These are phyloP conservation scores for Peucedramus taeniatus DNA, from an alignment of 2,113 vertebrate genomes.

Conservation along the genomic window DNA sequence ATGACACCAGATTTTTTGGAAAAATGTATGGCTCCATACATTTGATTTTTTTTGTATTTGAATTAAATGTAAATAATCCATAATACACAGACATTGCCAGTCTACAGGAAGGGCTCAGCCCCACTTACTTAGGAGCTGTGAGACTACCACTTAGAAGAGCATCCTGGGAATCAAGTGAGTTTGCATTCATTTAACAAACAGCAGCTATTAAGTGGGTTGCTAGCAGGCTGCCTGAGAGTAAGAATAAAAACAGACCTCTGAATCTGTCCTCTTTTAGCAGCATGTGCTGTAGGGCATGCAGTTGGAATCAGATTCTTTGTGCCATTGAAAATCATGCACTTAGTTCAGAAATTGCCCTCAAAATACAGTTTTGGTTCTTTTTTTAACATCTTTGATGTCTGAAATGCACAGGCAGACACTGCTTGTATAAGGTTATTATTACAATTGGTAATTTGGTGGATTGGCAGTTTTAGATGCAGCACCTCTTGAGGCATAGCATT, in stretches of 20 bases:
- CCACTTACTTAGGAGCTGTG: not conserved
- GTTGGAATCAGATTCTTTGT: conserved; percentile 53
- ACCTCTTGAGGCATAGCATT: not conserved
- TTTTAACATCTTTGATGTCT: conserved; percentile 50
- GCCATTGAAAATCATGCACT: conserved; percentile 51
- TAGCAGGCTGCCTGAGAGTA: conserved; percentile 41
- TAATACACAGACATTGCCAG: not conserved
- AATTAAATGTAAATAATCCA: not conserved
- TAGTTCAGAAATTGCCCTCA: conserved; percentile 60
- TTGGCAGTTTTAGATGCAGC: conserved; percentile 45
- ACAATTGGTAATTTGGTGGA: conserved; percentile 35
- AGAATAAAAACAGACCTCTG: conserved; percentile 22
- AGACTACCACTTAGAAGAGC: conserved; percentile 38
- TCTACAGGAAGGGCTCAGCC: not conserved
- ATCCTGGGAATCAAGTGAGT: not conserved
- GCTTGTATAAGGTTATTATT: conserved; percentile 38
- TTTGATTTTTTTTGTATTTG: not conserved
- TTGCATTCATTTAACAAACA: conserved; percentile 57
- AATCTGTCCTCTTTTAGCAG: conserved; percentile 54
- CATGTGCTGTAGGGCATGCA: conserved; percentile 41
- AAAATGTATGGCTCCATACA: not conserved
- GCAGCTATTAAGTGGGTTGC: conserved; percentile 49
- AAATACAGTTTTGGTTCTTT: conserved; percentile 64
- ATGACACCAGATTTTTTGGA: not conserved
- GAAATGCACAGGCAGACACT: conserved; percentile 46